Base-by-base conservation (phyloP, 2,797 vertebrate genomes). In the Helostoma temminkii region DNA sequence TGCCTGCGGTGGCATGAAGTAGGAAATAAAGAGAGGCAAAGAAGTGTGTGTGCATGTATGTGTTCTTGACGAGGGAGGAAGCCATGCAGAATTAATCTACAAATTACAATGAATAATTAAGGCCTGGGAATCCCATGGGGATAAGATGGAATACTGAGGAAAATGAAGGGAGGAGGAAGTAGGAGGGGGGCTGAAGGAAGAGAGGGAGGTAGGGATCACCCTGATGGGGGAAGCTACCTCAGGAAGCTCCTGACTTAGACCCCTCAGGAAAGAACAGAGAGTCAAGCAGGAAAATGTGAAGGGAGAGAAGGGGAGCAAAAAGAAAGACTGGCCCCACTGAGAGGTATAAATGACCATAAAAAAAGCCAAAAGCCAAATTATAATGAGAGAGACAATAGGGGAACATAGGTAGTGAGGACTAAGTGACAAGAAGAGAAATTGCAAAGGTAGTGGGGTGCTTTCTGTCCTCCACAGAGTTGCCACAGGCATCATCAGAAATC, bases 91-190 rank as follows among this genome's bases (percentile, higher is more conserved):
- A 92, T 90, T 88, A 87, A 92, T 91, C 89, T 65, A 76, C 87
- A 89, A 92, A 89, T 89, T 88, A 85, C 43, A 47, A 78, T 71
- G 83, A 93, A 92, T 93, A 92, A 94, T 93, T 90, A 89, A 88
- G 75, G 45, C 25, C 58, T 3, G 78, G 85, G 80, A 86, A 71
- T 85, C 86, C 89, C 80, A 67, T 21, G 52, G 78, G 91, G 83
- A 82, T 74, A 71, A 48, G 70, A 67, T 16, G 74, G 87, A 76
- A 76, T 32, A 64, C 60, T 61, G 71, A 81, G 76, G 50, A 58
- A 80, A 74, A 80, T n/a, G 56, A 25, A 65, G 47, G 21, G 50
- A 69, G 48, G 62, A 25, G 59, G 5, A 34, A 37, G 4, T 18
- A n/a, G 37, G n/a, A 5, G 26, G 36, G 30, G 22, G 19, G 49